phyloP scores from a whole-genome alignment of 92 coral and sea anemone species.

The Meandrina meandrites region DNA sequence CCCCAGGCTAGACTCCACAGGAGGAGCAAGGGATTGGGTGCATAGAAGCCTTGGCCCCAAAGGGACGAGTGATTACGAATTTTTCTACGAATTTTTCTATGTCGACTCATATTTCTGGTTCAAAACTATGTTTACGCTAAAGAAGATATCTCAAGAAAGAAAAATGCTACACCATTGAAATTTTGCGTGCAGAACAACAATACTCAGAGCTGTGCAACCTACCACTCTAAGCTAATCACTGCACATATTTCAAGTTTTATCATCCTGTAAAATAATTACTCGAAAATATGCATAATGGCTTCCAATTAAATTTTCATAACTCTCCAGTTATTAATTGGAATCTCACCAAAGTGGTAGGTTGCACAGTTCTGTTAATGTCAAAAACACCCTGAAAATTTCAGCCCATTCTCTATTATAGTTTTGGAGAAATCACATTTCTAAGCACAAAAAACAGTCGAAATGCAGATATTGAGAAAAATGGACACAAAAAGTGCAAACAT shows the following conservation, averaged over 20 bases:
- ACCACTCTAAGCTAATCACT: slow-evolving; percentile 14
- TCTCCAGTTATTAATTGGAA: background rate
- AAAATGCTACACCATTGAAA: slow-evolving; percentile 14
- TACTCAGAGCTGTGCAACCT: slow-evolving; percentile 22
- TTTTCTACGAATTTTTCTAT: no score
- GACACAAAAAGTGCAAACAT: no score
- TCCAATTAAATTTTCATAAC: background rate
- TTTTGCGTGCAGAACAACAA: slow-evolving; percentile 17
- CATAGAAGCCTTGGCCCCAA: no score
- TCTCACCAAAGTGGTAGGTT: slow-evolving; percentile 7
- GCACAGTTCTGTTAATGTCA: background rate
- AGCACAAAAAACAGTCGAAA: background rate
- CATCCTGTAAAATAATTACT: slow-evolving; percentile 14
- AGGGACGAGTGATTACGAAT: no score
- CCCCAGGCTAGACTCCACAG: no score
- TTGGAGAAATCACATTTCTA: slow-evolving; percentile 2
- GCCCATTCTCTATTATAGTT: background rate
- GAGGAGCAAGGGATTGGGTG: no score
- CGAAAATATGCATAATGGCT: slow-evolving; percentile 15
- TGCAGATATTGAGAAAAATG: background rate
- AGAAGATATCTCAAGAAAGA: slow-evolving; percentile 5
- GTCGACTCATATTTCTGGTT: no score
- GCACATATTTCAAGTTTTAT: slow-evolving; percentile 10
- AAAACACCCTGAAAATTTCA: no score
- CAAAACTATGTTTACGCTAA: slow-evolving; percentile 10